Evolutionary conservation across 1,140 invertebrate species (phyloP), one percentile per base, ranked within the genome.

Genomic region (Mizuhopecten yessoensis): DNA sequence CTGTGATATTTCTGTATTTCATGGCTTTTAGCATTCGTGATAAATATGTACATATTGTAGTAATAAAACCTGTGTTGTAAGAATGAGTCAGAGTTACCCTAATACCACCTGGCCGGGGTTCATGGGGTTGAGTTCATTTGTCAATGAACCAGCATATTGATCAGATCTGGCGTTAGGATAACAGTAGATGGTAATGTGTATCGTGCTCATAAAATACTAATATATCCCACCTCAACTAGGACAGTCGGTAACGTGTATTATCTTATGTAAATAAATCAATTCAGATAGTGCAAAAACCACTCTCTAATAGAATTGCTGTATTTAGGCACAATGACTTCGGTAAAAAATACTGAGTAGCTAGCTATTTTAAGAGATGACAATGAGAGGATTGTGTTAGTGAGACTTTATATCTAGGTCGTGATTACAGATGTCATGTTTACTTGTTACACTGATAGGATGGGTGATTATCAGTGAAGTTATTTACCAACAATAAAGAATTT

Each of bases 91-190:
- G 57, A 29, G 57, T 75, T 75, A n/a, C 15, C n/a, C 57, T n/a
- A 75, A 29, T 75, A 13, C 57, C 57, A 75, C 57, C 57, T 75
- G 57, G 13, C 45, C 45, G 17, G 15, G 45, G 45, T 57, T 75
- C 57, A 75, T 5, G 11, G 57, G 57, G 57, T 75, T 75, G n/a
- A 17, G 57, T 23, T 75, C 57, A 75, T 75, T 7, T 75, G 57
- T 75, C n/a, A 7, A 29, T 75, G 57, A 75, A 75, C 57, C 57
- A 13, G n/a, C 57, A 75, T 75, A 75, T 75, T 75, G 57, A 75
- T 75, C 57, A 29, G 57, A 75, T 75, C 57, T 75, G 57, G 57
- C 5, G n/a, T 9, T n/a, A 17, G n/a, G 11, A 75, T 75, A 75
- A 75, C 57, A 29, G 20, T 49, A 49, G 45, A 2, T 13, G n/a